Conservation (phyloP, 2,888 invertebrate genomes). For the Lapara coniferarum region DNA sequence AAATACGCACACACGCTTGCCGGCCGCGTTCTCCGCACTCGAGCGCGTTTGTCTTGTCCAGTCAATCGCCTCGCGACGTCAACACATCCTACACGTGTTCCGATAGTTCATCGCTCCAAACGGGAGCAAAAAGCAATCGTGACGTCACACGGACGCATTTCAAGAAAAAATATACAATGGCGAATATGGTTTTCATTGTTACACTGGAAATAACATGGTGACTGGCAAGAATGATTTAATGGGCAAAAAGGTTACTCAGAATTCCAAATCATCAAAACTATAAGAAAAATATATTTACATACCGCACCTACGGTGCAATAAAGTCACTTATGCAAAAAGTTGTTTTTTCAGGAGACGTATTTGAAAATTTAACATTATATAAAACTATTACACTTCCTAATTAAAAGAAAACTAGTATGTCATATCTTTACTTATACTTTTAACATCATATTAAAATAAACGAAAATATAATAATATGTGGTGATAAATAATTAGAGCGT, state of each 20-base stretch:
- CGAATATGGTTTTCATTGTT: neutral
- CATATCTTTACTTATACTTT: no score
- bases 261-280: neutral
- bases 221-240: neutral
- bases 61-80: constrained; percentile 8
- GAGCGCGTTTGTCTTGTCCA: constrained; percentile 14
- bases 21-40: neutral
- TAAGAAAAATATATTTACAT: neutral
- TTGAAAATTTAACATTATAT: no score
- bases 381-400: no score
- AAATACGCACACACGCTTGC: constrained; percentile 33
- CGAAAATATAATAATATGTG: no score
- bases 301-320: no score
- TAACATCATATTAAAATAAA: no score
- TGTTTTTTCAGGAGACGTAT: no score
- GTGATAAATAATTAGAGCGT: no score
- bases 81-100: constrained; percentile 23
- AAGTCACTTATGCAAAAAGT: no score
- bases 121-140: constrained; percentile 1
- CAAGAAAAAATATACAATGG: neutral
- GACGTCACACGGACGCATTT: neutral
- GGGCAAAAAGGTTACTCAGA: constrained; percentile 1
- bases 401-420: no score
- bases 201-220: neutral
- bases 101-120: constrained; percentile 12